Evolutionary conservation across 2,113 vertebrate species (phyloP), one percentile per base, ranked within the genome.

Genomic region (Lophochroa leadbeateri): DNA sequence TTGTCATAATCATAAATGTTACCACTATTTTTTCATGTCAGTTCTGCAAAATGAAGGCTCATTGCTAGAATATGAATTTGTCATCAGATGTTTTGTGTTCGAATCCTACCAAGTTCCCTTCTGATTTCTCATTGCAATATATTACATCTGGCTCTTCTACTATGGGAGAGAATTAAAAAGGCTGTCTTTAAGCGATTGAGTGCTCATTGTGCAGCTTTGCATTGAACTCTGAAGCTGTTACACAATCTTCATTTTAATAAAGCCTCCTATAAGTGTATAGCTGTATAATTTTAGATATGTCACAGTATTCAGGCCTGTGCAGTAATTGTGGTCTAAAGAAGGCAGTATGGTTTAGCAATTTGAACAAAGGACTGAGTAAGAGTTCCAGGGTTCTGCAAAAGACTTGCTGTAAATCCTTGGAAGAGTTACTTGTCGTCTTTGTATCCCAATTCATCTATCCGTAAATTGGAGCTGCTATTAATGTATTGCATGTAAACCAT

Each of bases 361-460:
- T 85, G 63, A 91, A 79, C 88, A 94, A 92, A 94, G 49, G 69
- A 92, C 90, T 91, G 90, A 90, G 43, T 84, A 96, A 96, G 80
- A 78, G 77, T 88, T 86, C 69, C 83, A 92, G 46, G 69, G 63
- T 70, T 94, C 83, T 87, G 92, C 70, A 86, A 84, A 93, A 82
- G 88, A 85, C 83, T 94, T 94, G 86, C 81, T 95, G 61, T 74
- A 95, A 96, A 87, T 94, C 86, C 83, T 91, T 94, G 88, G 88
- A 84, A 93, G 92, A 61, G 91, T 89, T 91, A 74, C 88, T 63
- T 94, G 81, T 79, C 49, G 27, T 92, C 92, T 91, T 93, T 94
- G 86, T 96, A 84, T 95, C 81, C 83, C 86, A 76, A 72, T 95
- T 92, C 94, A 88, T 96, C 95, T 93, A n/a, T 94, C 94, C 68